Percentiles rank a stretch among this genome's conserved stretches.
phyloP scores from a whole-genome alignment of 2,888 invertebrate species.

The Vanessa cardui region DNA sequence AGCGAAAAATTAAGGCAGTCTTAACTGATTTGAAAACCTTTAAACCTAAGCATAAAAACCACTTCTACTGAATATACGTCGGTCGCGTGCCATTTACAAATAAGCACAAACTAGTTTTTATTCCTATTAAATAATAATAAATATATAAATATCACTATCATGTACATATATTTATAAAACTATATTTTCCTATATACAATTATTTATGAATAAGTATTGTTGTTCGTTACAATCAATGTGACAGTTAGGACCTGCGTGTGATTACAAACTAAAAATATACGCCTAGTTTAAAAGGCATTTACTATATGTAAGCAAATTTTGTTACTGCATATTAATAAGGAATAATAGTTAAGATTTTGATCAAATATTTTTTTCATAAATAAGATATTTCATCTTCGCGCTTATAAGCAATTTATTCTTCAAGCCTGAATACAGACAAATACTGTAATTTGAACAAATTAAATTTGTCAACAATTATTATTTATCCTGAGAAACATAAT shows the following conservation, averaged over 20 bases:
- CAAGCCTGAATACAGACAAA: no score
- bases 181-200: background rate
- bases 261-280: background rate
- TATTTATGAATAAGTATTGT: background rate
- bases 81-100: background rate
- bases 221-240: background rate
- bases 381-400: no score
- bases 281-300: background rate
- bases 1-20: background rate
- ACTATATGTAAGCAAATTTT: background rate
- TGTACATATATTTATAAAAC: background rate
- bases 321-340: background rate
- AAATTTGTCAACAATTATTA: no score
- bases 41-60: no score
- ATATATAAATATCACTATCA: background rate
- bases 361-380: no score
- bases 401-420: no score
- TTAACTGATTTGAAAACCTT: background rate
- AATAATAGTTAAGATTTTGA: background rate
- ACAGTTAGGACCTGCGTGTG: background rate
- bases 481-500: no score
- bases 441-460: no score
- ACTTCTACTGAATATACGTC: background rate
- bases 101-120: conserved; percentile 1
- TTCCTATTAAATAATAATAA: conserved; percentile 7